Conservation (phyloP, 1,140 invertebrate species). For the Atta cephalotes region DNA sequence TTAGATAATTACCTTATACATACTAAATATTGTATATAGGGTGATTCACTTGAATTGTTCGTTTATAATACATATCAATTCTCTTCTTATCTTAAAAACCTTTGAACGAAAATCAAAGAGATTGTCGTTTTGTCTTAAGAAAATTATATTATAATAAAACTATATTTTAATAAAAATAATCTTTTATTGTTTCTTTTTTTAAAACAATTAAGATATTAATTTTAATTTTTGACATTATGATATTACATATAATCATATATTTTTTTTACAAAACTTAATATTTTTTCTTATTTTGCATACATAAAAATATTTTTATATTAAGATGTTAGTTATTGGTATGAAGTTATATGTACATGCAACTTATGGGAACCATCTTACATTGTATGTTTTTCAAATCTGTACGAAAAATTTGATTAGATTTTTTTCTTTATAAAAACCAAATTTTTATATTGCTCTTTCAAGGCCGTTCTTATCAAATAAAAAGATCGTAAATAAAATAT, state of each 20-base stretch:
- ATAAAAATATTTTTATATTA: not conserved
- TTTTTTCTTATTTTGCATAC: not conserved
- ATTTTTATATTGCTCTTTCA: not conserved
- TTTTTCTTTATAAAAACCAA: slow-evolving; percentile 1
- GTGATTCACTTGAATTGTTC: slow-evolving; percentile 37
- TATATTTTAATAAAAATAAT: not conserved
- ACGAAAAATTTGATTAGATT: not conserved
- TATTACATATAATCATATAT: not conserved
- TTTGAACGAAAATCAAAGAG: not conserved
- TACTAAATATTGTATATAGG: slow-evolving; percentile 46
- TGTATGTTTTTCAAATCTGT: not conserved
- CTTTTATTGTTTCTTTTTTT: not conserved
- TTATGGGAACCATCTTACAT: not conserved
- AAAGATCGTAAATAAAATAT: slow-evolving; percentile 27
- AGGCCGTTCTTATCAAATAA: slow-evolving; percentile 12
- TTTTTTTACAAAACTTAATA: not conserved
- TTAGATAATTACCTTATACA: slow-evolving; percentile 57
- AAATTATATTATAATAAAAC: not conserved
- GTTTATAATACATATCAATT: not conserved
- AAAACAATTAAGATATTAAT: not conserved
- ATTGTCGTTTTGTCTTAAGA: not conserved
- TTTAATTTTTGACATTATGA: not conserved
- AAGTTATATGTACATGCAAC: not conserved
- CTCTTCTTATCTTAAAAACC: not conserved
- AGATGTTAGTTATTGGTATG: not conserved